Base-by-base conservation (phyloP, 2,797 vertebrate genomes). In the Bucorvus abyssinicus region DNA sequence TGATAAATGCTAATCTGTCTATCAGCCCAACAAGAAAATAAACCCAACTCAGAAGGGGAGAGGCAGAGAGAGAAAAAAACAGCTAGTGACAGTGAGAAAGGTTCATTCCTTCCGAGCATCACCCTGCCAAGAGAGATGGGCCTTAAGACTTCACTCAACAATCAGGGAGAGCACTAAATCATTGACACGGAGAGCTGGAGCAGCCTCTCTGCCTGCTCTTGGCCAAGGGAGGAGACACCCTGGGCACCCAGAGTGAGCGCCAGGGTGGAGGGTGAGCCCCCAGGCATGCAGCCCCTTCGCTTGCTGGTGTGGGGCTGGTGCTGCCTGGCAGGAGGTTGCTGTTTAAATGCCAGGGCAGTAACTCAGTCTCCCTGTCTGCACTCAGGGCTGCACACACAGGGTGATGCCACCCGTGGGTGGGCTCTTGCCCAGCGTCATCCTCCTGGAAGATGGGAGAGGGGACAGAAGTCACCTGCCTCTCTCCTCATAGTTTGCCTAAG, bases 1-100 rank as follows among this genome's bases (percentile, higher is more conserved):
- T 97, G 95, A 93, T 94, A 97, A 92, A 96, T 85, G 84, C 79
- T 95, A 96, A 97, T 94, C 95, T 24, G 47, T 90, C 95, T 95
- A 95, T 92, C 93, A 95, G 81, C 79, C 76, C 95, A 79, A 82
- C 73, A 90, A 85, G 77, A 86, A 92, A 92, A 95, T 64, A 94
- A 90, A 75, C 77, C 53, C 45, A 59, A 3, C 44, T 86, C 75
- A 21, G 32, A 68, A 83, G 15, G 22, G 26, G 32, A 87, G 36
- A 94, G 34, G 57, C 71, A 89, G 61, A 75, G 76, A 84, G 49
- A 38, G 38, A 60, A 83, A 45, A 69, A 30, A 74, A 2, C 50
- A 90, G 57, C n/a, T 4, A 4, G 49, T 40, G 61, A 49, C 27
- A 14, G 36, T 5, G 61, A 65, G 55, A 45, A 68, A 55, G 45